These are phyloP conservation scores for Actinernus sp. DNA, from an alignment of 92 coral and sea anemone genomes.

Conservation along the genomic window DNA sequence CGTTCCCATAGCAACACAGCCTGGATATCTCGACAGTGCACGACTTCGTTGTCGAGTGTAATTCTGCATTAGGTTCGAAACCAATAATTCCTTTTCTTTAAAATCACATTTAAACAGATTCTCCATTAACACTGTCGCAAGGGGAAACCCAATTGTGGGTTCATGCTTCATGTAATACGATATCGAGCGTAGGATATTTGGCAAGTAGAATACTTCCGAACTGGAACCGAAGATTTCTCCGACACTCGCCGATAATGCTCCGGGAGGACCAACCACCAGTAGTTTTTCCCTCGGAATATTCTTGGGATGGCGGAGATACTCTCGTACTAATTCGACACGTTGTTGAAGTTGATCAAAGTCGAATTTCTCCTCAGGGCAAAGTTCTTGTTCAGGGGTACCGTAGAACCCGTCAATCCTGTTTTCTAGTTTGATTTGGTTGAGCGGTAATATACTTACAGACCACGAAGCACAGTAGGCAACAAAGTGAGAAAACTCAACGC, in stretches of 20 bases:
- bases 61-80: constrained; percentile 22
- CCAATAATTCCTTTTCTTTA: constrained; percentile 34
- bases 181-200: constrained; percentile 1
- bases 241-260: constrained; percentile 20
- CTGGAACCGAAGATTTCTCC: constrained; percentile 12
- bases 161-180: constrained; percentile 25
- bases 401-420: no score
- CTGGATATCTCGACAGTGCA: neutral
- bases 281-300: constrained; percentile 5
- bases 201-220: constrained; percentile 16
- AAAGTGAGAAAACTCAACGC: no score
- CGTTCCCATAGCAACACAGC: constrained; percentile 3
- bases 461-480: no score
- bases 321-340: neutral
- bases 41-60: neutral
- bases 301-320: neutral
- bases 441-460: no score
- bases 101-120: constrained; percentile 47
- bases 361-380: neutral
- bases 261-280: constrained; percentile 24
- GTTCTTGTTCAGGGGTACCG: no score
- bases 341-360: neutral
- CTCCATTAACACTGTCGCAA: constrained; percentile 32
- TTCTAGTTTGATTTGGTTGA: no score
- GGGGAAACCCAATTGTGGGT: constrained; percentile 33